Evolutionary conservation across 92 coral and sea anemone species (phyloP), one percentile per base, ranked within the genome.

Genomic region (Umimayanthus chanpuru): DNA sequence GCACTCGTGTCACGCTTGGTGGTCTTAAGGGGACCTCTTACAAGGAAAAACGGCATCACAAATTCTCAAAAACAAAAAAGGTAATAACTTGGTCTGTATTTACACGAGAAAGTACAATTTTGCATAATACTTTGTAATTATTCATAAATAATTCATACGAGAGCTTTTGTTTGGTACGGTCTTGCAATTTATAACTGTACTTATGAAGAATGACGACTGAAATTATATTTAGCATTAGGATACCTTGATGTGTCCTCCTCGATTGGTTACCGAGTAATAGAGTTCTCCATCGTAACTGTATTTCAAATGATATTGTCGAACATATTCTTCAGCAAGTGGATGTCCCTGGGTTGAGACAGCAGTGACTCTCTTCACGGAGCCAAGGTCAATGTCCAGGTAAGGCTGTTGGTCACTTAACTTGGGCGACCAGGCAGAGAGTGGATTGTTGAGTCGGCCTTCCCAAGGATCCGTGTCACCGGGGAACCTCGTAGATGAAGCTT

Each of bases 311-410:
- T 92, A 92, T 20, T 85, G 73, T 28, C 75, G 86, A 9, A 92
- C 94, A 72, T 71, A 92, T 80, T 86, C 92, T 6, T 87, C 49
- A 41, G 76, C 32, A 36, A 86, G 61, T 38, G 94, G 94, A 43
- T 92, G 94, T 5, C 94, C 94, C 86, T 92, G 92, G 38, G 94
- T 92, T 32, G 94, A 92, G n/a, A 92, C 80, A 11, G 92, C 92
- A 40, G 94, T 92, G 55, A 92, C 64, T 11, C 71, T 55, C 25
- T 47, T 86, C 38, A 75, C 55, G 26, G 88, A 80, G n/a, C 92
- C 92, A 26, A 92, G 89, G 87, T 86, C 85, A 36, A 92, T 81
- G 41, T 89, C 86, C 79, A 92, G 23, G 68, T 49, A 92, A 3
- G 94, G 90, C 12, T 56, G 36, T 18, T 55, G 66, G 9, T 92